Conservation (phyloP, 2,888 invertebrate genomes). For the Cantharis lateralis region DNA sequence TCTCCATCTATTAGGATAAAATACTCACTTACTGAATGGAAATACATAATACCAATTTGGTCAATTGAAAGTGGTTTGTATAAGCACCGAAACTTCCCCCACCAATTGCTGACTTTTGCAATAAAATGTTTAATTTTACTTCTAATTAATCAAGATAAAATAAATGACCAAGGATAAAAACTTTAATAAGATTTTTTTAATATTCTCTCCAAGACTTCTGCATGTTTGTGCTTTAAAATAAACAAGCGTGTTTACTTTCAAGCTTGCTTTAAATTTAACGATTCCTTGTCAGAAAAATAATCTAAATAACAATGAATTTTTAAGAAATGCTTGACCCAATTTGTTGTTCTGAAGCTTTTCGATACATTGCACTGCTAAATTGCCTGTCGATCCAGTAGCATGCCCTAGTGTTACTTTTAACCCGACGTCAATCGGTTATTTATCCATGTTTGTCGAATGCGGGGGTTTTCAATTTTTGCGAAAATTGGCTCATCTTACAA, state of each 20-base stretch:
- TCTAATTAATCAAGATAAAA: background rate
- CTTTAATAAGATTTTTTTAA: background rate
- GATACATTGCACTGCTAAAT: background rate
- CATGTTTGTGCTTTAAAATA: background rate
- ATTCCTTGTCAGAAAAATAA: background rate
- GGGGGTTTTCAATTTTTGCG: background rate
- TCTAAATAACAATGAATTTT: background rate
- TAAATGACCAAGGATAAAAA: background rate
- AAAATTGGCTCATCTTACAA: background rate
- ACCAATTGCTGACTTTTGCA: background rate
- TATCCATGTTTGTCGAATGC: background rate
- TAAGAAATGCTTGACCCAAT: background rate
- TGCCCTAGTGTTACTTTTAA: background rate
- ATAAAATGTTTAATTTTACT: background rate
- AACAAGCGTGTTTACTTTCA: background rate
- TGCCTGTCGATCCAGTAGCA: background rate
- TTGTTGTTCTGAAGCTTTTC: background rate
- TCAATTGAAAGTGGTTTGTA: background rate
- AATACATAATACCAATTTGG: slow-evolving; percentile 20
- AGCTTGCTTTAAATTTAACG: background rate
- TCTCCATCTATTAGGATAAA: slow-evolving; percentile 14
- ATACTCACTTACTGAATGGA: slow-evolving; percentile 16
- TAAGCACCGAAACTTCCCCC: background rate
- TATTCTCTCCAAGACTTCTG: background rate
- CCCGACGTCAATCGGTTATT: background rate